Evolutionary conservation across 1,140 invertebrate species (phyloP).

Genomic region (Pteromalus puparum): DNA sequence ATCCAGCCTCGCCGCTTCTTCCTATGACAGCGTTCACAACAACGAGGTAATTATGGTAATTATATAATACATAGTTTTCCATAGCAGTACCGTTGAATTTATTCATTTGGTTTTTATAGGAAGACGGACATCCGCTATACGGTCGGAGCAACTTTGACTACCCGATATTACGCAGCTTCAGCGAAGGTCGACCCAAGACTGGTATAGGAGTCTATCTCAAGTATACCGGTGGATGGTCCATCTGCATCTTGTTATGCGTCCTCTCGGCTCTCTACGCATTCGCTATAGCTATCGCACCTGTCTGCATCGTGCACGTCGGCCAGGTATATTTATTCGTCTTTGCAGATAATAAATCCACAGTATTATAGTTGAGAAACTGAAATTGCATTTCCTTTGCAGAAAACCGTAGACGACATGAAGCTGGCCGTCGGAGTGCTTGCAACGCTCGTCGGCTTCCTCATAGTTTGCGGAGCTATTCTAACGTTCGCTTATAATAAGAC

Average conservation of each 20-base stretch:
- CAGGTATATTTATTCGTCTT: neutral
- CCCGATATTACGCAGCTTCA: constrained; percentile 1
- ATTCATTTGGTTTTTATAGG: neutral
- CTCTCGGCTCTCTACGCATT: constrained; percentile 20
- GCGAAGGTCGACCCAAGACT: constrained; percentile 8
- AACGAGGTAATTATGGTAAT: neutral
- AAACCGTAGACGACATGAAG: neutral
- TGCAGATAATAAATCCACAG: neutral
- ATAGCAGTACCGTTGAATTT: neutral
- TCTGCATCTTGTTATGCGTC: neutral
- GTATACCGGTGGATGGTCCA: constrained; percentile 21
- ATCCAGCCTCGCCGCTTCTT: neutral
- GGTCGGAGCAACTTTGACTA: constrained; percentile 3
- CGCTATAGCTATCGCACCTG: neutral
- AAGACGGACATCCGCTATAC: constrained; percentile 22
- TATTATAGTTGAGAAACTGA: neutral
- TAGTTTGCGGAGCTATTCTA: constrained; percentile 51
- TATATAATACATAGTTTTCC: no score
- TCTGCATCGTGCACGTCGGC: constrained; percentile 16
- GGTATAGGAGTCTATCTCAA: neutral
- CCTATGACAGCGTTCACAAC: constrained; percentile 17
- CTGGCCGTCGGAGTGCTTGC: constrained; percentile 33
- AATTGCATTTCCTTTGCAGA: constrained; percentile 1
- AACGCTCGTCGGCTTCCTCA: constrained; percentile 50
- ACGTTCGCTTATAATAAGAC: constrained; percentile 55